Evolutionary conservation across 2,113 vertebrate species (phyloP).

Genomic region (Macquaria australasica): DNA sequence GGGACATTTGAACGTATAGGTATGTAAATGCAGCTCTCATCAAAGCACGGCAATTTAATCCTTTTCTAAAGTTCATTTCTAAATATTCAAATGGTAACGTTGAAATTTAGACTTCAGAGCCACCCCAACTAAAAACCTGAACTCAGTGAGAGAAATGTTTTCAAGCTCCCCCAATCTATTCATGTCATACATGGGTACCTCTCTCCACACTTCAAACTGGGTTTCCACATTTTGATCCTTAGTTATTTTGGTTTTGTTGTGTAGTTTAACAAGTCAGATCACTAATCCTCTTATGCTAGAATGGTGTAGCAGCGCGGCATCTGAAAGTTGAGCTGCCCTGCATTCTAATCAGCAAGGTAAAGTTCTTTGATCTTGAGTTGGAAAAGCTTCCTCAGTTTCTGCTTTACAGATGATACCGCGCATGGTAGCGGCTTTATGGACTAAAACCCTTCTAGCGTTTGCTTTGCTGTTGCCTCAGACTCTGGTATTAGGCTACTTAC

Average conservation of each 20-base stretch:
- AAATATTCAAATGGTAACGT: neutral
- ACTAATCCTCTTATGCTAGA: slow-evolving; percentile 75
- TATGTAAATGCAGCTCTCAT: slow-evolving; percentile 20
- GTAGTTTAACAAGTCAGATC: slow-evolving; percentile 70
- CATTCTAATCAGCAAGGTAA: slow-evolving; percentile 73
- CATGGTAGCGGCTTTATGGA: slow-evolving; percentile 46
- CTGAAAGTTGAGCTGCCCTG: slow-evolving; percentile 71
- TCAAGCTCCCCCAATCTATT: slow-evolving; percentile 51
- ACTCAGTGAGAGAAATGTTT: slow-evolving; percentile 28
- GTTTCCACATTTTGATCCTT: slow-evolving; percentile 53
- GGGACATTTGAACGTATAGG: neutral
- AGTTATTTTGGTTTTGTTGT: slow-evolving; percentile 73
- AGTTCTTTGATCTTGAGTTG: slow-evolving; percentile 73
- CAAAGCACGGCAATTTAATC: slow-evolving; percentile 31
- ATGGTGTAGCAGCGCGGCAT: slow-evolving; percentile 41
- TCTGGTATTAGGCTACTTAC: slow-evolving; percentile 52
- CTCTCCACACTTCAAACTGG: slow-evolving; percentile 45
- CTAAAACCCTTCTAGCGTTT: slow-evolving; percentile 55
- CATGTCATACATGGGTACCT: slow-evolving; percentile 59
- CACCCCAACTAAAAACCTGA: slow-evolving; percentile 13
- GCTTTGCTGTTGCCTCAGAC: slow-evolving; percentile 45
- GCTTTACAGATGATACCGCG: slow-evolving; percentile 47
- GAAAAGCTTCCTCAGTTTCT: slow-evolving; percentile 61
- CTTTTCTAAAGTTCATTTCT: neutral
- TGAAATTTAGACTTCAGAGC: slow-evolving; percentile 36